These are phyloP conservation scores for Chloroceryle aenea DNA, from an alignment of 2,113 vertebrate species.

Conservation along the genomic window DNA sequence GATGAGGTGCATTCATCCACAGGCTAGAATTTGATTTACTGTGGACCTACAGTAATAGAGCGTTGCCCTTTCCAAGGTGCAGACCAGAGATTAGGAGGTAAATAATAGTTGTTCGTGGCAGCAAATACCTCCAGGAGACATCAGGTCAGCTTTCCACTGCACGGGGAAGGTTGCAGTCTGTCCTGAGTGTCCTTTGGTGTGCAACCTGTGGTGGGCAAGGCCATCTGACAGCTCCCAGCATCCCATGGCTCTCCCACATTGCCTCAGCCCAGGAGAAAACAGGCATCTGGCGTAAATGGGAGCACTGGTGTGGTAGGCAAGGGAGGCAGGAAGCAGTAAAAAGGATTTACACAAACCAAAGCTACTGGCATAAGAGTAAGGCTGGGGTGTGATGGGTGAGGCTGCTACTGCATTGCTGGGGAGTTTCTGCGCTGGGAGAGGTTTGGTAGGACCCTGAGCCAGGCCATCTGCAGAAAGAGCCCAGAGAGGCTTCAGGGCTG, in stretches of 20 bases:
- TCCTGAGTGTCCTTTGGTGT: background rate
- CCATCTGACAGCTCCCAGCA: background rate
- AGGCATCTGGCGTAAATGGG: background rate
- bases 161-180: background rate
- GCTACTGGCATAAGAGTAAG: background rate
- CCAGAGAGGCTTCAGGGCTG: background rate
- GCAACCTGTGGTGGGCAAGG: background rate
- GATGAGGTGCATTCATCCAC: background rate
- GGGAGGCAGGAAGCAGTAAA: background rate
- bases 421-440: background rate
- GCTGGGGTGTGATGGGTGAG: background rate
- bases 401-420: background rate
- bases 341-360: background rate
- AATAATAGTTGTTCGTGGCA: background rate
- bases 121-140: background rate
- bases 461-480: background rate
- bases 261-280: background rate
- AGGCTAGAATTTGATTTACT: conserved; percentile 3
- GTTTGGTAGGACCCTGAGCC: background rate
- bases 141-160: background rate
- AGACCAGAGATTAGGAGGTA: conserved; percentile 9
- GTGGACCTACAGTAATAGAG: background rate
- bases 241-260: background rate
- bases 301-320: background rate
- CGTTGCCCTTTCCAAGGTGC: conserved; percentile 23